Conservation (phyloP, 2,113 vertebrate species). For the Nothoprocta pentlandii region DNA sequence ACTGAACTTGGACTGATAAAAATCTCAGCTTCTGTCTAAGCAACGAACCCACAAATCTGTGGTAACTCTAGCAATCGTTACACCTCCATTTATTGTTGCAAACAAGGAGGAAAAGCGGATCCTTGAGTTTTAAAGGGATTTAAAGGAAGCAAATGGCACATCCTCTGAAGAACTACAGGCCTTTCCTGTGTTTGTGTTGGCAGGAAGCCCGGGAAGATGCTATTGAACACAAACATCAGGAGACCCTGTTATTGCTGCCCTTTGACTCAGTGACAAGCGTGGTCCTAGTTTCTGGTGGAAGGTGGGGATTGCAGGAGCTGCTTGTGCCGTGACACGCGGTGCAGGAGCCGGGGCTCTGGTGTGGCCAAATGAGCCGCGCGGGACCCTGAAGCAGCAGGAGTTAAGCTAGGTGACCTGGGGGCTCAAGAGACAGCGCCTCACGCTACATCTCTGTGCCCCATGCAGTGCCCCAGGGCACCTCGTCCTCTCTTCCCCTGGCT, state of each 20-base stretch:
- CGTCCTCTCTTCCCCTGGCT: neutral
- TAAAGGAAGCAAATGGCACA: neutral
- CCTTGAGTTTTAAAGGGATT: neutral
- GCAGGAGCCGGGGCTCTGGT: neutral
- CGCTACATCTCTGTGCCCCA: neutral
- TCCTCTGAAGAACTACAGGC: neutral
- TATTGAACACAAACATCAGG: neutral
- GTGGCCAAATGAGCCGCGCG: accelerated
- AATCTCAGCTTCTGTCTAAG: neutral
- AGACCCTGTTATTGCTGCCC: neutral
- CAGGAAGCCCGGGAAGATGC: neutral
- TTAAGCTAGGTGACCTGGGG: neutral
- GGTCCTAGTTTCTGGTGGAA: neutral
- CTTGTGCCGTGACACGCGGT: neutral
- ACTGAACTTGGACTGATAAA: neutral
- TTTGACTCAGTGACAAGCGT: neutral
- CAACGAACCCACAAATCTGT: neutral
- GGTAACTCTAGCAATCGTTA: neutral
- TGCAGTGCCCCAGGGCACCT: neutral
- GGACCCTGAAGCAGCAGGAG: neutral
- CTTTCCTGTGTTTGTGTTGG: neutral
- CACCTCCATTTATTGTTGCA: neutral
- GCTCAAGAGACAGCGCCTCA: neutral
- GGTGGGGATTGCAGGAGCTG: accelerated
- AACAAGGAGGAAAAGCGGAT: neutral